These are phyloP conservation scores for Medauroidea extradentata DNA, from an alignment of 1,140 invertebrate species.

Conservation along the genomic window DNA sequence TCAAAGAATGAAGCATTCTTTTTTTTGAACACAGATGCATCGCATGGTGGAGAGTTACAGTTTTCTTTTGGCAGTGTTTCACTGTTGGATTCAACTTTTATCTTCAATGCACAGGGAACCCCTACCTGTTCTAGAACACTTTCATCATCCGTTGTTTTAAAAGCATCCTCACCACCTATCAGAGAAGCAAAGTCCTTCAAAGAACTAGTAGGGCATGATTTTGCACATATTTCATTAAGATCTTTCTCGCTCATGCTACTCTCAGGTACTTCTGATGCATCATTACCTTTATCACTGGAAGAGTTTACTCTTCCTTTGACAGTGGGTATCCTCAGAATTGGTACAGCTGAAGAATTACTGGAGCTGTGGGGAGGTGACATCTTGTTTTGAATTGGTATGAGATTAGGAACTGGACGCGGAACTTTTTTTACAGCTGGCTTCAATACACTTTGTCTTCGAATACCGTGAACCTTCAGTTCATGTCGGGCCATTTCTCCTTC, in stretches of 20 bases:
- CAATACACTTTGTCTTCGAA: constrained; percentile 13
- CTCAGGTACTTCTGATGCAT: neutral
- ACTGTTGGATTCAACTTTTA: neutral
- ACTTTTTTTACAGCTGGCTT: constrained; percentile 28
- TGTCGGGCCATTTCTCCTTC: constrained; percentile 52
- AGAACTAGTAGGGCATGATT: constrained; percentile 40
- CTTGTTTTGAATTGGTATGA: constrained; percentile 56
- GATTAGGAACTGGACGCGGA: constrained; percentile 60
- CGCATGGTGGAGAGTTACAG: neutral
- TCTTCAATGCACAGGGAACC: too few relatives aligned
- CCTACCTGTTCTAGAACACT: neutral
- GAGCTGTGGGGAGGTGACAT: neutral
- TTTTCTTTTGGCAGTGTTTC: neutral
- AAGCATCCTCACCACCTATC: constrained; percentile 44
- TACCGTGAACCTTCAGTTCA: constrained; percentile 47
- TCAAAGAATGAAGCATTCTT: constrained; percentile 78
- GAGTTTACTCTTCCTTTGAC: neutral
- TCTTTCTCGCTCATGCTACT: constrained; percentile 40
- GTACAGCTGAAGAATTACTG: neutral
- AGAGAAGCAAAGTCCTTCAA: constrained; percentile 48
- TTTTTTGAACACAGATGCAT: constrained; percentile 48
- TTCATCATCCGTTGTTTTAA: constrained; percentile 6
- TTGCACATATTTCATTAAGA: constrained; percentile 44
- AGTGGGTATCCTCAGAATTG: constrained; percentile 7
- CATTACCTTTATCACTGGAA: neutral